Evolutionary conservation across 2,797 vertebrate species (phyloP).

Genomic region (Spinibarbus caldwelli): DNA sequence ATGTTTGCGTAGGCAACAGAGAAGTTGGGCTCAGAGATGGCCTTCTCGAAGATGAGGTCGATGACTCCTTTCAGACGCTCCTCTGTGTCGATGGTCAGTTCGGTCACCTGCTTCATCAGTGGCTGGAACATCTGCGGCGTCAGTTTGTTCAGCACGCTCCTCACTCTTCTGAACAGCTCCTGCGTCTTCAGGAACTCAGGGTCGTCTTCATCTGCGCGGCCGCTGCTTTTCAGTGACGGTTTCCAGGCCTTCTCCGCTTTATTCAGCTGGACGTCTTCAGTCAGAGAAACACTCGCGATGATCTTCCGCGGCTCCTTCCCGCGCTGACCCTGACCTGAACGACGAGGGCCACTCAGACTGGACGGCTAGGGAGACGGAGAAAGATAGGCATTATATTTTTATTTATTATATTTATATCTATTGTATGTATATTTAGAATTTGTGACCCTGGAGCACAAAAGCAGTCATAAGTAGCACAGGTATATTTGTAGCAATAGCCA

Average conservation of each 20-base stretch:
- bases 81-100: constrained; percentile 94
- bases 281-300: constrained; percentile 87
- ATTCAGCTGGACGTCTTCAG: constrained; percentile 91
- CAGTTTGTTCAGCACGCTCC: constrained; percentile 97
- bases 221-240: constrained; percentile 76
- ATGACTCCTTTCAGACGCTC: constrained; percentile 98
- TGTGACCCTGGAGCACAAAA: too few relatives aligned
- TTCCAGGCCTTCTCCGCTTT: constrained; percentile 97
- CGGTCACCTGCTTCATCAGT: constrained; percentile 96
- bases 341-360: constrained; percentile 87
- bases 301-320: constrained; percentile 91
- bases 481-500: too few relatives aligned
- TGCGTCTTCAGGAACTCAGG: constrained; percentile 83
- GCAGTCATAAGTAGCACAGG: too few relatives aligned
- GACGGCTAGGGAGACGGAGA: constrained; percentile 76
- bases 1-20: constrained; percentile 99
- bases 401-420: too few relatives aligned
- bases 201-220: constrained; percentile 71
- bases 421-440: too few relatives aligned
- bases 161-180: constrained; percentile 91
- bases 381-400: too few relatives aligned
- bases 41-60: constrained; percentile 98
- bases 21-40: constrained; percentile 98
- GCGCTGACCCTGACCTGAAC: constrained; percentile 88
- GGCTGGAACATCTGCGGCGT: constrained; percentile 99